Evolutionary conservation across 2,888 invertebrate genomes (phyloP), one percentile per base, ranked within the genome.

Genomic region (Mesoligia furuncula): DNA sequence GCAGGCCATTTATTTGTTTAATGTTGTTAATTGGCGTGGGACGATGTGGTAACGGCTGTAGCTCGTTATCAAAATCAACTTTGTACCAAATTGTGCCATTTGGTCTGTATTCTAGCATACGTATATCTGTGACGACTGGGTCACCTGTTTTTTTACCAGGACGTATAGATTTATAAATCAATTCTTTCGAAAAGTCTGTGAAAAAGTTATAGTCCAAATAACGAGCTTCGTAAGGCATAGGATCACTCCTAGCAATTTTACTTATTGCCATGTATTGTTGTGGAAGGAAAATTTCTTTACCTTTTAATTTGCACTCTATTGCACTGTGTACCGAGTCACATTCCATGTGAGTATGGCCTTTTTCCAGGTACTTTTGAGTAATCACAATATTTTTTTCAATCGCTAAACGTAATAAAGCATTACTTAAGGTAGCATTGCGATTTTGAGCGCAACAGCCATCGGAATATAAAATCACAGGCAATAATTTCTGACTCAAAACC

Each of bases 271-370:
- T 61, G 78, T 86, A 86, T 81, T 85, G 79, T 72, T 80, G 75
- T 73, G 84, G 85, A 66, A 82, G 67, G 78, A 67, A 82, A 73
- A 85, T 85, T 83, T 86, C 79, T 80, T 81, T 81, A 68, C 77
- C 72, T 45, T 45, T 45, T 15, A 45, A 45, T 45, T 45, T 45
- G 15, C 45, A 45, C 15, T 45, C 15, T 45, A 45, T 45, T 13
- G 45, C 45, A 45, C 45, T 45, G 42, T 42, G 42, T 42, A 42
- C 42, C 42, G 42, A 42, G 42, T 42, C 42, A 42, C 42, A 42
- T 42, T 42, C 42, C 42, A 42, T 42, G 42, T 42, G 42, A 42
- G 42, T 42, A 42, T 42, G 42, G 42, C 42, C 42, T 42, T 42
- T 42, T 42, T 42, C 42, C 42, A 42, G 42, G 24, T 36, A 62